Base-by-base conservation (phyloP, 1,140 invertebrate species). In the Vollenhovia emeryi region DNA sequence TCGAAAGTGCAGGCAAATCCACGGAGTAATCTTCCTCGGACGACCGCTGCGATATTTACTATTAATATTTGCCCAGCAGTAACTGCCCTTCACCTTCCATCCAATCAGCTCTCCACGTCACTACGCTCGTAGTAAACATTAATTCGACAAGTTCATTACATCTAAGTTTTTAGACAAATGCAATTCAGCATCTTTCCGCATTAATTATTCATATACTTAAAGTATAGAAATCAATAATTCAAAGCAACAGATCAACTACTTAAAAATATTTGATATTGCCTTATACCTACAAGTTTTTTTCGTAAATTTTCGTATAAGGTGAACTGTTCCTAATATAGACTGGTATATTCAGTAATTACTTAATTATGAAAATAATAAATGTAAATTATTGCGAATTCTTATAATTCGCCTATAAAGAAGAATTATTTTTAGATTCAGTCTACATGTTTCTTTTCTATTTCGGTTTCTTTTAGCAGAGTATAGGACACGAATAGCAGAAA, bases 1-100 rank as follows among this genome's bases (percentile, higher is more conserved):
- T 69, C 80, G 85, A 66, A 87, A 87, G 80, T 85, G 83, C 45
- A 52, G 52, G 52, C 73, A 73, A 71, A 89, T 75, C 73, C 68
- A 52, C 55, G n/a, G 18, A 48, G 27, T 89, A 84, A 78, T 89
- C 50, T 84, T 87, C 24, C 78, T 48, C 60, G 85, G 40, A 75
- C 68, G 64, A 55, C n/a, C 45, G 21, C 52, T 52, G 9, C n/a
- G 62, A 69, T 89, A 84, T 89, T 89, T 89, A 57, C 69, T 30
- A 55, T 87, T 87, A 86, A 87, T 83, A 86, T 88, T 83, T 88
- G 43, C 45, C 15, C 18, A 48, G 27, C 11, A 18, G 30, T 43
- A 80, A 80, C 45, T 75, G 48, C 45, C 48, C 40, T 83, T 71
- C n/a, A 3, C 6, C 27, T 27, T 57, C 62, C 62, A 45, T 66